phyloP scores from a whole-genome alignment of 2,888 invertebrate genomes.

The Pammene aurita region DNA sequence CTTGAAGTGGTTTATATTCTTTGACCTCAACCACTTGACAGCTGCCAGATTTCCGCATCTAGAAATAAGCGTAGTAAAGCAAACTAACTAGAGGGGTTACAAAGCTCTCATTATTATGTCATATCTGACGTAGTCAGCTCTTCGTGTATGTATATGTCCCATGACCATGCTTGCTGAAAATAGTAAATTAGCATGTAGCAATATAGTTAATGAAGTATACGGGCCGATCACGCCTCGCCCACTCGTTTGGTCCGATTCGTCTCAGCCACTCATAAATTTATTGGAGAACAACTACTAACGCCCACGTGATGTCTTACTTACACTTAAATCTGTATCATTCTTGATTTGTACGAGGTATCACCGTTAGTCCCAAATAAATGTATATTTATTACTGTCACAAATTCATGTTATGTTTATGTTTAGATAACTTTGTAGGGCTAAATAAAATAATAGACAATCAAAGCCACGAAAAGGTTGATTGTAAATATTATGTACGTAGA shows the following conservation, averaged over 20 bases:
- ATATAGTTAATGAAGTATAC: constrained; percentile 26
- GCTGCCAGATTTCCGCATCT: too few species aligned
- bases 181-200: constrained; percentile 16
- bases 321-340: constrained; percentile 33
- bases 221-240: constrained; percentile 37
- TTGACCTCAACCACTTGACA: too few species aligned
- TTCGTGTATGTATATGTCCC: too few species aligned
- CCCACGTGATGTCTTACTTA: constrained; percentile 35
- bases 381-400: constrained; percentile 12
- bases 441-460: not conserved
- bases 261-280: constrained; percentile 44
- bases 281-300: constrained; percentile 35
- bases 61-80: too few species aligned
- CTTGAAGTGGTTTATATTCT: too few species aligned
- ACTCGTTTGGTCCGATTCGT: constrained; percentile 39
- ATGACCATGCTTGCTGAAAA: not conserved
- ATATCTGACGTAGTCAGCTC: too few species aligned
- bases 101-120: too few species aligned
- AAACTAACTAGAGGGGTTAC: too few species aligned
- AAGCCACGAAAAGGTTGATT: not conserved
- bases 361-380: constrained; percentile 22
- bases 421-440: not conserved
- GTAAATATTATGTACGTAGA: not conserved
- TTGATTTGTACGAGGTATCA: constrained; percentile 22
- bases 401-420: not conserved